Conservation (phyloP, 2,888 invertebrate species). For the Heteromyza rotundicornis region DNA sequence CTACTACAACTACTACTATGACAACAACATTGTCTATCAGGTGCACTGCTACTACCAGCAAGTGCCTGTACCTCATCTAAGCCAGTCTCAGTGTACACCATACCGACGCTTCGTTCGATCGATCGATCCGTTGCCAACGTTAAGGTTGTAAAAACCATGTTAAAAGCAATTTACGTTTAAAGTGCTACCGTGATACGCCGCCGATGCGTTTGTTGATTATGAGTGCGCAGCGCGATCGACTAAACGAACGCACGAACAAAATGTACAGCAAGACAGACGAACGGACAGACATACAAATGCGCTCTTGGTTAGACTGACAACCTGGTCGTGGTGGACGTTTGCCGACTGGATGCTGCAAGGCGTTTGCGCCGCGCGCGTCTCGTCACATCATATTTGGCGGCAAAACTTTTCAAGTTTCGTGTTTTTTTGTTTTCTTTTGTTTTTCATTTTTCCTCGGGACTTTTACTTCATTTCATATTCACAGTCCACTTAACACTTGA, state of each 20-base stretch:
- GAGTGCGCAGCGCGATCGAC: slow-evolving; percentile 33
- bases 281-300: neutral
- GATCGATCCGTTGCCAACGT: slow-evolving; percentile 38
- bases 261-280: no score
- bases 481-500: slow-evolving; percentile 54
- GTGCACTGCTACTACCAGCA: neutral
- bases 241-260: neutral
- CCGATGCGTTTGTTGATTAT: slow-evolving; percentile 55
- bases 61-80: neutral
- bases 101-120: neutral
- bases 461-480: slow-evolving; percentile 52
- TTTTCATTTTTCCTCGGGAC: slow-evolving; percentile 32
- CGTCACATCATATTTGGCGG: slow-evolving; percentile 47
- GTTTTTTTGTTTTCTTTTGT: slow-evolving; percentile 11
- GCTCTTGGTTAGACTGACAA: neutral
- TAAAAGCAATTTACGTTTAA: slow-evolving; percentile 61
- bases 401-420: slow-evolving; percentile 37
- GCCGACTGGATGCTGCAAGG: neutral
- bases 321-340: neutral
- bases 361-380: slow-evolving; percentile 18
- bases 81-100: neutral
- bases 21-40: neutral
- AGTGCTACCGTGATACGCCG: slow-evolving; percentile 60
- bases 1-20: neutral
- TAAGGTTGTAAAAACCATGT: slow-evolving; percentile 56